Evolutionary conservation across 2,797 vertebrate species (phyloP).

Genomic region (Lepidocolaptes lacrymiger): DNA sequence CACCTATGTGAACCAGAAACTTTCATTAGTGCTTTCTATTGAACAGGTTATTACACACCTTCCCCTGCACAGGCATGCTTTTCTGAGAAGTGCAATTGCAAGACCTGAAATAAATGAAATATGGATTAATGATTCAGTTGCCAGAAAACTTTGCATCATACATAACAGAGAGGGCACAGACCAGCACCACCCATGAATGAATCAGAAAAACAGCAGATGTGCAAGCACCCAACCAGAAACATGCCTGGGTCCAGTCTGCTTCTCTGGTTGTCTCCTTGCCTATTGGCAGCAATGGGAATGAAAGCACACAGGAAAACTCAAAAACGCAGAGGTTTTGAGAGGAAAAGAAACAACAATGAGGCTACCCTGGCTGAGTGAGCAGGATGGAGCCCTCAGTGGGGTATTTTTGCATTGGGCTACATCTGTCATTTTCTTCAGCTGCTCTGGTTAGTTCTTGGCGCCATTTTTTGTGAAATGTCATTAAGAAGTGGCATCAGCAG

Average conservation of each 20-base stretch:
- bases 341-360: neutral
- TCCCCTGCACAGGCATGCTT: neutral
- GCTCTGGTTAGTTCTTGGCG: neutral
- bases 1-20: neutral
- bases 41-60: neutral
- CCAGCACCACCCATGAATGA: neutral
- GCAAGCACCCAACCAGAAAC: neutral
- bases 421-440: neutral
- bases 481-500: neutral
- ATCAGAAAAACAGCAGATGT: neutral
- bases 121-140: neutral
- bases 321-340: neutral
- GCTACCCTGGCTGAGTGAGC: neutral
- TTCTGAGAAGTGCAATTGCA: neutral
- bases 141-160: neutral
- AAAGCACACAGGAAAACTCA: neutral
- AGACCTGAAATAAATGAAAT: neutral
- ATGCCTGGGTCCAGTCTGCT: neutral
- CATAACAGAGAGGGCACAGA: neutral
- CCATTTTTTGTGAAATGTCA: neutral
- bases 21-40: neutral
- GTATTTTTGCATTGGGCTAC: neutral
- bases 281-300: neutral
- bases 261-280: neutral
- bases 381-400: neutral